Evolutionary conservation across 2,797 vertebrate genomes (phyloP), one percentile per base, ranked within the genome.

Genomic region (Triplophysa yarkandensis): DNA sequence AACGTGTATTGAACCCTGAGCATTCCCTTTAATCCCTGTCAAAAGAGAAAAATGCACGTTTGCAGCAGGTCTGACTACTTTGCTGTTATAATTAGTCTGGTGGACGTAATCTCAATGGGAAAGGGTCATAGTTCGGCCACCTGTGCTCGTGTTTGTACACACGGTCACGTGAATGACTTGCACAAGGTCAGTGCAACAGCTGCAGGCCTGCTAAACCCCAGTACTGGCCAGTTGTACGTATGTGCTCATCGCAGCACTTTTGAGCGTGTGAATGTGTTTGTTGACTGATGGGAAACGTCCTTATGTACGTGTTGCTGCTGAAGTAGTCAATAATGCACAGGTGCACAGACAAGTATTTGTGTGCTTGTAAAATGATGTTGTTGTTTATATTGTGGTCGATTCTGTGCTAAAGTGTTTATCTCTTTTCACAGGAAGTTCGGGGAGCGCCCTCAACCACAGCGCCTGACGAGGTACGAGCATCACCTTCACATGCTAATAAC

Each of bases 361-460:
- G 32, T 54, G 62, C 66, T 30, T n/a, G 63, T 36, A 54, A 61
- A 60, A 68, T 17, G 16, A 14, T 52, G 69, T 70, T 79, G 65
- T 63, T 80, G 66, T 72, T 76, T 78, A 39, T 66, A 44, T 32
- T 79, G 72, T 65, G 70, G 63, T 86, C 76, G 80, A 81, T 80
- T 81, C 80, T 75, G 68, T 27, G 23, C 55, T 76, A 55, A 81
- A 44, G 48, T 48, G 55, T 69, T 84, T 85, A 76, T 70, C 27
- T 55, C 19, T 82, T 79, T 77, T 85, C 91, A 76, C 91, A 99
- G 97, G 94, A 98, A 99, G 94, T 98, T 97, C 87, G 96, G 96
- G 93, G 97, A 99, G 94, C 93, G 94, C 91, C 97, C 96, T 93
- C 97, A 96, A 92, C 96, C 97, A 84, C 98, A 97, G 89, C 95